Evolutionary conservation across 2,888 invertebrate species (phyloP).

Genomic region (Allacma fusca): DNA sequence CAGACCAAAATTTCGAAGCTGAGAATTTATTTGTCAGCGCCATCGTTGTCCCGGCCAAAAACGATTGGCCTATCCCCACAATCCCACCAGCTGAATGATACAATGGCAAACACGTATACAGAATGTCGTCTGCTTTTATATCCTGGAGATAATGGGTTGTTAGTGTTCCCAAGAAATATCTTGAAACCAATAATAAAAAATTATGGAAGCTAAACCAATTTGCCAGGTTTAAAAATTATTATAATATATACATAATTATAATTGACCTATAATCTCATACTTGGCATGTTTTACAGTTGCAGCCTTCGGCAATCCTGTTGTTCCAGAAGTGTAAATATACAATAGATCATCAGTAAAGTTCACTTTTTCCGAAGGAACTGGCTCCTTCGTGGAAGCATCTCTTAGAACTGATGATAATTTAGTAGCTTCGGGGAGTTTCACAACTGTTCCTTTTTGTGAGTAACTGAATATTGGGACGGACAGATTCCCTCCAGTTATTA

Average conservation of each 20-base stretch:
- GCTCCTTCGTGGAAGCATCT: constrained; percentile 67
- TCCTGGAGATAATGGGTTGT: too few species aligned
- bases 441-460: not conserved
- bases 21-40: constrained; percentile 69
- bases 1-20: constrained; percentile 69
- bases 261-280: too few species aligned
- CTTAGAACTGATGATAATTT: constrained; percentile 19
- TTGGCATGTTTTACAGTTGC: constrained; percentile 93
- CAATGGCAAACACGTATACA: constrained; percentile 71
- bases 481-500: not conserved
- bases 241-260: too few species aligned
- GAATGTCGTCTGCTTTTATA: constrained; percentile 72
- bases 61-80: constrained; percentile 65
- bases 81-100: constrained; percentile 71
- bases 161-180: constrained; percentile 31
- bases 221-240: not conserved
- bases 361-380: constrained; percentile 67
- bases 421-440: not conserved
- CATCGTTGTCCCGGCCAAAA: constrained; percentile 66
- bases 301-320: constrained; percentile 96
- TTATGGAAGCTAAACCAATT: not conserved
- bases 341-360: constrained; percentile 81
- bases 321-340: constrained; percentile 98
- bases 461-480: not conserved
- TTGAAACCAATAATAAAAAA: too few species aligned